Conservation (phyloP, 2,113 vertebrate genomes). For the Penelope pileata region DNA sequence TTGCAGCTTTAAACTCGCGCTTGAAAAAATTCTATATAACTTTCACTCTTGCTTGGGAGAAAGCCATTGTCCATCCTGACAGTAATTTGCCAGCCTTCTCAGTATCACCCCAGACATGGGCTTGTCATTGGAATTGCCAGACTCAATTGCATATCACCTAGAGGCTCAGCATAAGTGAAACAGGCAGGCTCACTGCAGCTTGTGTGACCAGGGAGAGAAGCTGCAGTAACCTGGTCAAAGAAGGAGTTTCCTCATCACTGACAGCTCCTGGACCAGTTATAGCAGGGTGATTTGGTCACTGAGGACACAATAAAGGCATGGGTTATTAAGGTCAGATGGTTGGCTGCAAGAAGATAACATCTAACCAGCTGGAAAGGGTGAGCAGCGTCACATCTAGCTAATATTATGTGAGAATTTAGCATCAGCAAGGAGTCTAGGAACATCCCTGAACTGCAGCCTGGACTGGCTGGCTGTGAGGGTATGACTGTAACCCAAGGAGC, state of each 20-base stretch:
- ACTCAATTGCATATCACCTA: not conserved
- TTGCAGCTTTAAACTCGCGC: not conserved
- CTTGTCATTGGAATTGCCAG: not conserved
- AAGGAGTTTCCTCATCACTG: not conserved
- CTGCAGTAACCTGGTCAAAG: not conserved
- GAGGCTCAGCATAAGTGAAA: not conserved
- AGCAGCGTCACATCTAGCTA: not conserved
- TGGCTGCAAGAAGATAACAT: not conserved
- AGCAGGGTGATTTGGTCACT: not conserved
- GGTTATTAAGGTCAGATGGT: not conserved
- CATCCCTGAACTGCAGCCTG: not conserved
- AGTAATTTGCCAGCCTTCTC: not conserved
- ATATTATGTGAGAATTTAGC: not conserved
- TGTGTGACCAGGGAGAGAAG: rapidly evolving
- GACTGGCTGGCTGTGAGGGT: not conserved
- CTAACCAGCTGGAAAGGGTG: not conserved
- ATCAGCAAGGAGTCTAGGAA: not conserved
- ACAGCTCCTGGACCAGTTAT: not conserved
- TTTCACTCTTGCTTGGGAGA: not conserved
- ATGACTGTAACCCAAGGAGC: not conserved
- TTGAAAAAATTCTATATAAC: not conserved
- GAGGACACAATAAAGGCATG: not conserved
- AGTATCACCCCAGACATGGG: not conserved
- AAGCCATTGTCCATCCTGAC: not conserved
- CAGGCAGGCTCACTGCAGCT: not conserved